Evolutionary conservation across 1,140 invertebrate genomes (phyloP), one percentile per base, ranked within the genome.

Genomic region (Aethina tumida): DNA sequence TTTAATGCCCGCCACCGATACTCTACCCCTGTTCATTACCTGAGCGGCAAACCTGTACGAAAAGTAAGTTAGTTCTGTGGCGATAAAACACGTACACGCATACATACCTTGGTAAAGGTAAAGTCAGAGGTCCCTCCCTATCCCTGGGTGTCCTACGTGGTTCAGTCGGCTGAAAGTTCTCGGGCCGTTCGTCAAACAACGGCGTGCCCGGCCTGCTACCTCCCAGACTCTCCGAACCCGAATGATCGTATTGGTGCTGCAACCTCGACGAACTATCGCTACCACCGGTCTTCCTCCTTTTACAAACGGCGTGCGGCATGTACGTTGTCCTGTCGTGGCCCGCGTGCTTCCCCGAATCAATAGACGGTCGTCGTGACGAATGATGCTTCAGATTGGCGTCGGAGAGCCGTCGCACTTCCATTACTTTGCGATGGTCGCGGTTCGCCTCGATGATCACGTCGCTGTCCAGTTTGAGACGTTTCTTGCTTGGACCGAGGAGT

Each of bases 81-180:
- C n/a, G n/a, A n/a, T n/a, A n/a, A n/a, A n/a, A n/a, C n/a, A n/a
- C n/a, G n/a, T n/a, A n/a, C n/a, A n/a, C n/a, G n/a, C n/a, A n/a
- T n/a, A n/a, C n/a, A n/a, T n/a, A n/a, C n/a, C 83, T 78, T 2
- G 88, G 87, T 42, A 92, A 62, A 3, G 86, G 86, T 37, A 92
- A 59, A 41, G 79, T 81, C 47, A 91, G 68, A 3, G 85, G 80
- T 16, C 71, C 69, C 24, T 77, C 75, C 8, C 77, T 69, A 29
- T 77, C 72, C 10, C 74, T 64, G 1, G 71, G 66, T 16, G 69
- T 62, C 10, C 77, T 73, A 17, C 82, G 68, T 5, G 81, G 80
- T 50, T 85, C 83, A 24, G 71, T 71, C 2, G 81, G 82, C 37
- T 72, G 62, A 27, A 78, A 62, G 48, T 80, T 81, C 52, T 87